These are phyloP conservation scores for Bolinopsis microptera DNA, from an alignment of 37 sponge, comb jelly and placozoan genomes.

Conservation along the genomic window DNA sequence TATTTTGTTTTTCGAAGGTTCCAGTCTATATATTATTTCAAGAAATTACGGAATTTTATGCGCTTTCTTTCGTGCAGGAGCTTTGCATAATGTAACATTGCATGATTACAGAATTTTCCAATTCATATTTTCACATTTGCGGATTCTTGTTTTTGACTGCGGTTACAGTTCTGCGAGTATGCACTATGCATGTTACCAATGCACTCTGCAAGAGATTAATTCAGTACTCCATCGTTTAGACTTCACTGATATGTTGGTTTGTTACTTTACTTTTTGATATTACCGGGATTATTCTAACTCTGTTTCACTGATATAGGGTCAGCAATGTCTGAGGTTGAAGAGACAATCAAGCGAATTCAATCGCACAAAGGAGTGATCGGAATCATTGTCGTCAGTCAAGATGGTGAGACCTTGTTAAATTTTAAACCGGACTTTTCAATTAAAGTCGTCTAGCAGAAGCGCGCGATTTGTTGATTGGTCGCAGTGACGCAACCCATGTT, in stretches of 20 bases:
- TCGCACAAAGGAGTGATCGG: slow-evolving; percentile 55
- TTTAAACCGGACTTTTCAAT: too few relatives aligned
- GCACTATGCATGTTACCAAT: background rate
- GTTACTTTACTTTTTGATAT: too few relatives aligned
- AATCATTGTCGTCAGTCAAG: slow-evolving; percentile 65
- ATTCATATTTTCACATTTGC: background rate
- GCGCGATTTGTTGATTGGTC: too few relatives aligned
- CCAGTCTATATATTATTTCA: background rate
- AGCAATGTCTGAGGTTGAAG: slow-evolving; percentile 64
- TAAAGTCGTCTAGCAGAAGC: too few relatives aligned
- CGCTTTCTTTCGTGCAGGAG: background rate
- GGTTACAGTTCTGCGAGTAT: background rate
- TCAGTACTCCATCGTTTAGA: too few relatives aligned
- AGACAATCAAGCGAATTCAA: slow-evolving; percentile 51
- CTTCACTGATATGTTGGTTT: too few relatives aligned
- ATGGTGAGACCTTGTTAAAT: slow-evolving; percentile 17
- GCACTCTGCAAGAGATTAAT: background rate
- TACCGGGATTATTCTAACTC: background rate
- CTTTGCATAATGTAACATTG: background rate
- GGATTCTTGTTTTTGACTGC: background rate
- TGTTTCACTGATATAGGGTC: background rate
- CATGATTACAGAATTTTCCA: background rate
- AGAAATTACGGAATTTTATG: slow-evolving; percentile 6
- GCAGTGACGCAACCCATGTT: too few relatives aligned
- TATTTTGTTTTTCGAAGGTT: background rate